Percentiles rank a stretch among this genome's conserved stretches.
These are phyloP conservation scores for Drosophila hamatofila DNA, from an alignment of 2,888 invertebrate genomes.

Conservation along the genomic window DNA sequence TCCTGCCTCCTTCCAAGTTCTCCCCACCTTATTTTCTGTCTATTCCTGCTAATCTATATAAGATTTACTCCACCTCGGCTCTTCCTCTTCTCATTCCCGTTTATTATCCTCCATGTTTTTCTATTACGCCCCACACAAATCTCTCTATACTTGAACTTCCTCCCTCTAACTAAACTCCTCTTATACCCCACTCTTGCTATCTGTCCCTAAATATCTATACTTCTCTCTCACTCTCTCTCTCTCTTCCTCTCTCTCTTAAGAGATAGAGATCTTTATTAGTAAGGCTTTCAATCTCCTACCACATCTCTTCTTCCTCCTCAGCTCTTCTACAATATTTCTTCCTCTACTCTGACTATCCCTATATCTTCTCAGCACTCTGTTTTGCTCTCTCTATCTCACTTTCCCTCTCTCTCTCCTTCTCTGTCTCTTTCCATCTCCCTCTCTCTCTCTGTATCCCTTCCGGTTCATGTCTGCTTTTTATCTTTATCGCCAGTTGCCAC, in stretches of 20 bases:
- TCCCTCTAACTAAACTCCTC: background rate
- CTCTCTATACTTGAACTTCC: background rate
- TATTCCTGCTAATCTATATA: background rate
- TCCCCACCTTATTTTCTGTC: background rate
- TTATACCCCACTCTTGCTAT: background rate
- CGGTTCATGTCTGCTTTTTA: slow-evolving; percentile 12
- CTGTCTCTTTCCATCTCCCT: background rate
- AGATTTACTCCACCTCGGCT: no score
- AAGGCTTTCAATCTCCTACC: background rate
- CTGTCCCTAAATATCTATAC: background rate
- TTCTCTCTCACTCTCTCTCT: background rate
- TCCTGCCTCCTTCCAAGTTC: background rate
- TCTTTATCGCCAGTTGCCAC: slow-evolving; percentile 30
- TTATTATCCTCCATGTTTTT: background rate
- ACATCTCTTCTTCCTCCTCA: background rate
- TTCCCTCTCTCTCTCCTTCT: background rate
- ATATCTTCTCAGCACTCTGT: background rate
- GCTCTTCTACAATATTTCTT: background rate
- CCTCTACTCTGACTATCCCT: background rate
- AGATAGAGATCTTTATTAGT: background rate
- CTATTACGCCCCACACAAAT: background rate
- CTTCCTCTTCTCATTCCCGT: no score
- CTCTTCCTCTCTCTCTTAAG: background rate
- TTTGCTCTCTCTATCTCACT: background rate
- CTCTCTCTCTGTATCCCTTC: background rate